Evolutionary conservation across 2,113 vertebrate species (phyloP).

Genomic region (Neogale vison): DNA sequence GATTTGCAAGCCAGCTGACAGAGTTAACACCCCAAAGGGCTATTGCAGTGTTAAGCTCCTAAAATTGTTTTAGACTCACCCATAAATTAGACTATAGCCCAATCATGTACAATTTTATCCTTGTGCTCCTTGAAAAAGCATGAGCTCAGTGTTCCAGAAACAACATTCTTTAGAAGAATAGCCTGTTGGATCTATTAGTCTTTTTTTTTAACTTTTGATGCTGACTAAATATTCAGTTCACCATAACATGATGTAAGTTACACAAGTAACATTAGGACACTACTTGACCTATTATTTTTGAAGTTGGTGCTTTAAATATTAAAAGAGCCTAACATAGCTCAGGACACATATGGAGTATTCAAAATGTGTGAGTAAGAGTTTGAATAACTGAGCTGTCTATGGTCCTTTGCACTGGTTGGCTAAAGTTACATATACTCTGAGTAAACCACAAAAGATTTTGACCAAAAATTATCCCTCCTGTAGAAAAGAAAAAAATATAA

Average conservation of each 20-base stretch:
- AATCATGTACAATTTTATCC: slow-evolving; percentile 62
- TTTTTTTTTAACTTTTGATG: slow-evolving; percentile 30
- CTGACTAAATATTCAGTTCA: background rate
- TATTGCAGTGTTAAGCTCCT: slow-evolving; percentile 70
- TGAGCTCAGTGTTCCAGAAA: slow-evolving; percentile 39
- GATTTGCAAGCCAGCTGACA: slow-evolving; percentile 76
- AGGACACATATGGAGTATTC: background rate
- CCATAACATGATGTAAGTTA: background rate
- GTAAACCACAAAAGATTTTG: background rate
- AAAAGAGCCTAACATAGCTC: background rate
- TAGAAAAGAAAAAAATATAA: slow-evolving; percentile 10
- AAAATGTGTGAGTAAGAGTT: background rate
- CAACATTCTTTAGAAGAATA: slow-evolving; percentile 24
- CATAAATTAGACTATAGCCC: slow-evolving; percentile 61
- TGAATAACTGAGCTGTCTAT: background rate
- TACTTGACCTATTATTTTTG: background rate
- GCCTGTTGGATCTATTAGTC: background rate
- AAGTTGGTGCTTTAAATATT: background rate
- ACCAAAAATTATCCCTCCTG: background rate
- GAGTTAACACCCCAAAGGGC: slow-evolving; percentile 68
- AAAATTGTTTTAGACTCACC: slow-evolving; percentile 78
- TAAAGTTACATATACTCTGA: background rate
- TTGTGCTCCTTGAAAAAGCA: slow-evolving; percentile 60
- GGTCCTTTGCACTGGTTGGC: background rate
- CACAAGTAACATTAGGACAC: background rate